Percentiles rank a stretch among this genome's conserved stretches.
phyloP scores from a whole-genome alignment of 2,113 vertebrate genomes.

The Leptodactylus fuscus region DNA sequence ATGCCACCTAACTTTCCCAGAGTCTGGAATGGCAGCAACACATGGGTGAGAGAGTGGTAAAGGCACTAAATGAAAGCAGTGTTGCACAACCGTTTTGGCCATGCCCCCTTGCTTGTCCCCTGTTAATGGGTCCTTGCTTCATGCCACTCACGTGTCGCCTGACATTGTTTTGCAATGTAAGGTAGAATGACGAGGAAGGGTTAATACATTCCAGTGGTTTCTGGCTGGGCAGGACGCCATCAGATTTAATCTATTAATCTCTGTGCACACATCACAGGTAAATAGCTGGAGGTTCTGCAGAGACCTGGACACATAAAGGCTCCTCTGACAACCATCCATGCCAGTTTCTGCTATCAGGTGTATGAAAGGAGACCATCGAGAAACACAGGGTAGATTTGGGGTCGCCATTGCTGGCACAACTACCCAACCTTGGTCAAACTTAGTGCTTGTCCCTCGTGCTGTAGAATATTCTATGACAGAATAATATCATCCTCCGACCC shows the following conservation, averaged over 20 bases:
- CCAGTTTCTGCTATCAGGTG: no score
- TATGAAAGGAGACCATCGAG: not conserved
- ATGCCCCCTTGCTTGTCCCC: not conserved
- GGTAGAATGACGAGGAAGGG: not conserved
- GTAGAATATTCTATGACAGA: not conserved
- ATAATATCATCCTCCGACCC: not conserved
- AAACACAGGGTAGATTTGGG: not conserved
- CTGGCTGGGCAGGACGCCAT: not conserved
- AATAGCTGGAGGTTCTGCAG: not conserved
- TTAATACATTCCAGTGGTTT: conserved; percentile 1
- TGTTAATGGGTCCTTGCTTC: not conserved
- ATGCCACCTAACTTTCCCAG: not conserved
- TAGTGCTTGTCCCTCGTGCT: no score
- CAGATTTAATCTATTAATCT: not conserved
- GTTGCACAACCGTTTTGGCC: not conserved
- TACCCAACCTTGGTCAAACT: not conserved
- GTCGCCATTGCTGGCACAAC: not conserved
- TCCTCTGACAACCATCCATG: not conserved
- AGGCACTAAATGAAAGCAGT: no score
- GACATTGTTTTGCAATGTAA: not conserved
- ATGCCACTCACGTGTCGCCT: not conserved
- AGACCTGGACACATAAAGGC: not conserved
- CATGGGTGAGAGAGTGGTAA: not conserved
- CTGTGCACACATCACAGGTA: not conserved
- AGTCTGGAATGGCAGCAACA: not conserved